Conservation (phyloP, 1,140 invertebrate genomes). For the Homalodisca vitripennis region DNA sequence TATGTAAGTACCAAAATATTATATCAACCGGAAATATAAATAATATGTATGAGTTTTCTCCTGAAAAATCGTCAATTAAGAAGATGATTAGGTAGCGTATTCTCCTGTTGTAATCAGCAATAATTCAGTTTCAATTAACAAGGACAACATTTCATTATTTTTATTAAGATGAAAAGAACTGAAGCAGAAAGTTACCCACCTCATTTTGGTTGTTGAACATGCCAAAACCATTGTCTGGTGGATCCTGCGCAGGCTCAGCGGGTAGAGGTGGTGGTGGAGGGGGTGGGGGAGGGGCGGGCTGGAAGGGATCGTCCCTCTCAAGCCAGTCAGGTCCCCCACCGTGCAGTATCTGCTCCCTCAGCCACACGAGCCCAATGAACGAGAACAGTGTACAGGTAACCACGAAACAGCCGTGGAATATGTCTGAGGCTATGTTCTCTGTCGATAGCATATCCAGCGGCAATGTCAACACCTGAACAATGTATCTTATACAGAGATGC, state of each 20-base stretch:
- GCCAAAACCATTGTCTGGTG: slow-evolving; percentile 40
- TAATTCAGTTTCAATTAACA: too few species aligned
- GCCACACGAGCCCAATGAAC: slow-evolving; percentile 96
- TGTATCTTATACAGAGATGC: too few species aligned
- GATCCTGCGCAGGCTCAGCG: slow-evolving; percentile 26
- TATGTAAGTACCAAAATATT: too few species aligned
- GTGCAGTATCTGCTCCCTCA: slow-evolving; percentile 96
- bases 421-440: slow-evolving; percentile 90
- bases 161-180: too few species aligned
- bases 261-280: slow-evolving; percentile 47
- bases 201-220: slow-evolving; percentile 31
- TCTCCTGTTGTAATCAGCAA: too few species aligned
- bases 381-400: slow-evolving; percentile 95
- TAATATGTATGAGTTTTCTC: too few species aligned
- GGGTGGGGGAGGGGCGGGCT: slow-evolving; percentile 44
- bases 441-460: slow-evolving; percentile 91
- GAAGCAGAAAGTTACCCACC: slow-evolving; percentile 22
- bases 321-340: slow-evolving; percentile 96
- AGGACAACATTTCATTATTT: too few species aligned
- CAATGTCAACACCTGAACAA: slow-evolving; percentile 69
- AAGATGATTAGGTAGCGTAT: too few species aligned
- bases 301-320: slow-evolving; percentile 54
- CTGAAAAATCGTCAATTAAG: too few species aligned
- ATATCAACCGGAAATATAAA: too few species aligned
- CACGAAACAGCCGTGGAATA: slow-evolving; percentile 95